A percentile compares a stretch with the other conserved stretches of the same genome.
These are phyloP conservation scores for Saxidomus purpurata DNA, from an alignment of 1,140 invertebrate genomes.

Conservation along the genomic window DNA sequence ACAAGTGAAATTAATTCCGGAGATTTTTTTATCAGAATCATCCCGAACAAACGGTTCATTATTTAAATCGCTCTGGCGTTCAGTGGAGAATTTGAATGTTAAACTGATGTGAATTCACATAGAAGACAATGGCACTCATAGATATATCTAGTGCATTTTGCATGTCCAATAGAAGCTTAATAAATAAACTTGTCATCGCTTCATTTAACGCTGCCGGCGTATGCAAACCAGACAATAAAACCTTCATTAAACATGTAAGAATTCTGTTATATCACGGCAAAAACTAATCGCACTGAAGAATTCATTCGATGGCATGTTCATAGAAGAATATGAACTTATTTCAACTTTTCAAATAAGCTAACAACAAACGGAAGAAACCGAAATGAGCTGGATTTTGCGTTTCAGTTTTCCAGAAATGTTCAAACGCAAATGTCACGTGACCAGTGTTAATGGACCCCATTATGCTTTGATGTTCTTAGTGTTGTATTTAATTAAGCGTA, in stretches of 20 bases:
- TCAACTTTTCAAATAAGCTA: neutral
- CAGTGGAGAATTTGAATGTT: constrained; percentile 1
- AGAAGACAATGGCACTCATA: neutral
- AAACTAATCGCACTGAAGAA: neutral
- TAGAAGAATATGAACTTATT: neutral
- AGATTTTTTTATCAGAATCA: neutral
- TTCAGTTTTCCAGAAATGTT: no score
- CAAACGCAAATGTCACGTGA: no score
- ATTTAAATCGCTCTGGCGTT: neutral
- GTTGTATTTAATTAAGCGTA: constrained; percentile 11
- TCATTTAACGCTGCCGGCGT: neutral
- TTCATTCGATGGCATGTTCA: neutral
- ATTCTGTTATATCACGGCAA: neutral
- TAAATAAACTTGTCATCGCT: constrained; percentile 1
- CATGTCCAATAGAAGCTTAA: neutral
- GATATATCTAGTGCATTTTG: neutral
- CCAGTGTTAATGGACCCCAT: neutral
- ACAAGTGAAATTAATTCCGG: neutral
- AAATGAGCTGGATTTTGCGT: no score
- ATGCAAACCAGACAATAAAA: neutral
- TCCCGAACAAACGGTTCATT: constrained; percentile 17
- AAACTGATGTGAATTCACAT: neutral
- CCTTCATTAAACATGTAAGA: neutral
- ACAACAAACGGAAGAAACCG: no score
- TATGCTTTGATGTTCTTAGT: neutral